Conservation (phyloP, 2,888 invertebrate species). For the Ichneumoninae sp. region DNA sequence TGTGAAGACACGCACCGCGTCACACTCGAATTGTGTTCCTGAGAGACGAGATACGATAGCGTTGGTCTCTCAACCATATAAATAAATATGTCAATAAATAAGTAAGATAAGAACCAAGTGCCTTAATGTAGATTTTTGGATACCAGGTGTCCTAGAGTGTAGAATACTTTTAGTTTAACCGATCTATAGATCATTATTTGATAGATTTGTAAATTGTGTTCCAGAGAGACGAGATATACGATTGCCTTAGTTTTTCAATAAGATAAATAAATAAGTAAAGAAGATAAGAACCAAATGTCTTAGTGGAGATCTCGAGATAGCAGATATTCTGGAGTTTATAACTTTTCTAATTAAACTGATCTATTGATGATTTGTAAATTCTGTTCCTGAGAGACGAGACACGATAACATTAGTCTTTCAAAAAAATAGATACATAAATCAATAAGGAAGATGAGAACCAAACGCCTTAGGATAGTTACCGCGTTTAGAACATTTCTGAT, state of each 20-base stretch:
- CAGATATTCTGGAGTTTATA: too few species aligned
- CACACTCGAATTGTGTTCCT: slow-evolving; percentile 15
- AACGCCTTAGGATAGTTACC: background rate
- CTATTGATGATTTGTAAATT: background rate
- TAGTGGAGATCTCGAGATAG: background rate
- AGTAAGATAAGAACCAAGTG: background rate
- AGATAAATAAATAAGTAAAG: background rate
- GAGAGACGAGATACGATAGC: slow-evolving; percentile 10
- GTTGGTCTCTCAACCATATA: slow-evolving; percentile 16
- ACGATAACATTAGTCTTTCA: background rate
- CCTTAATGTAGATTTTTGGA: background rate
- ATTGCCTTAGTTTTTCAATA: background rate
- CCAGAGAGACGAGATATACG: background rate
- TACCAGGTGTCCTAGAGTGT: background rate
- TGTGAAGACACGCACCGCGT: background rate
- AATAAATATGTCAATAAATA: background rate
- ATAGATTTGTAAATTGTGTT: background rate
- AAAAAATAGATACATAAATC: background rate
- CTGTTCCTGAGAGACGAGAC: background rate
- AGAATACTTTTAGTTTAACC: slow-evolving; percentile 4
- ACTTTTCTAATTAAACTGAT: background rate
- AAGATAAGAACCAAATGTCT: background rate
- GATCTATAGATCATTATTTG: background rate
- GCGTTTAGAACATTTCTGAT: slow-evolving; percentile 11
- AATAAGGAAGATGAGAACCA: background rate